Evolutionary conservation across 2,797 vertebrate genomes (phyloP).

Genomic region (Ambastaia sidthimunki): DNA sequence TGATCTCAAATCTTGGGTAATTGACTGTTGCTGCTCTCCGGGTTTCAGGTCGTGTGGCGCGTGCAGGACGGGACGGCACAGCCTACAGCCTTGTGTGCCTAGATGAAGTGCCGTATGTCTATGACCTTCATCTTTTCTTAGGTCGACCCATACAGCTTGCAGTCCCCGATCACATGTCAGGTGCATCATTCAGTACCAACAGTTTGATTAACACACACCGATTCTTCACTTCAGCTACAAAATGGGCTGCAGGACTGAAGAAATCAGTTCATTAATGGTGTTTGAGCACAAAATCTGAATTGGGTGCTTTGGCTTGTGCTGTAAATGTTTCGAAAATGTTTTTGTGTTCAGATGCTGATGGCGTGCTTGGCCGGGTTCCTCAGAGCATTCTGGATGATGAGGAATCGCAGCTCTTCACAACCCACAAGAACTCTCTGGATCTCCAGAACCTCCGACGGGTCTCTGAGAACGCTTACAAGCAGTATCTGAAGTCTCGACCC

Average conservation of each 20-base stretch:
- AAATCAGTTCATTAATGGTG: not conserved
- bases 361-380: slow-evolving; percentile 88
- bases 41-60: slow-evolving; percentile 90
- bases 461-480: slow-evolving; percentile 90
- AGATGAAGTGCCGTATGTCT: slow-evolving; percentile 89
- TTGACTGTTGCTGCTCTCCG: slow-evolving; percentile 19
- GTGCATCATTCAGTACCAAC: slow-evolving; percentile 55
- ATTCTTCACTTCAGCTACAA: too few species aligned
- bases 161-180: slow-evolving; percentile 65
- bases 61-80: slow-evolving; percentile 88
- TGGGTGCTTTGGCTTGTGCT: too few species aligned
- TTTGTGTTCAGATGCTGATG: slow-evolving; percentile 67
- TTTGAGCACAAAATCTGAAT: too few species aligned
- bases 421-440: slow-evolving; percentile 83
- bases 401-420: slow-evolving; percentile 78
- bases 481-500: slow-evolving; percentile 91
- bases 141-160: slow-evolving; percentile 83
- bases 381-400: slow-evolving; percentile 92
- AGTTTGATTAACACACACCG: too few species aligned
- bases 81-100: slow-evolving; percentile 89
- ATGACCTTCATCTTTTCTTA: slow-evolving; percentile 93
- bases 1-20: not conserved
- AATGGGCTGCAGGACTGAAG: too few species aligned
- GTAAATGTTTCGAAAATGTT: not conserved
- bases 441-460: slow-evolving; percentile 81